Conservation (phyloP, 2,113 vertebrate genomes). For the Ctenomys sociabilis region DNA sequence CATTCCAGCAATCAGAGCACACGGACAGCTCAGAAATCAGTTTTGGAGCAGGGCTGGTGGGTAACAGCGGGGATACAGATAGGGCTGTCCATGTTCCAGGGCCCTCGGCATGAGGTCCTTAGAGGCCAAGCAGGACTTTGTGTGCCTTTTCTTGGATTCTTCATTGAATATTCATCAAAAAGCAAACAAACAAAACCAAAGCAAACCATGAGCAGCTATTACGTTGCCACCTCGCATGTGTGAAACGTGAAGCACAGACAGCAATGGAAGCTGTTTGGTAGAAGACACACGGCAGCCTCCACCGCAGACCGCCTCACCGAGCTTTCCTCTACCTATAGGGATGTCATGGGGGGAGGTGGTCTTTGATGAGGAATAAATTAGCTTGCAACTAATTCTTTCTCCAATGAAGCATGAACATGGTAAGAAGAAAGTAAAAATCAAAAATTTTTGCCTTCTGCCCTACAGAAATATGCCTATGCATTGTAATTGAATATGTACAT, state of each 20-base stretch:
- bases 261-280: too few species aligned
- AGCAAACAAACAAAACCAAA: not conserved
- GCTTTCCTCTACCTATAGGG: not conserved
- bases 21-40: not conserved
- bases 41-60: not conserved
- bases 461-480: not conserved
- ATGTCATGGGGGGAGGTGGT: not conserved
- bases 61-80: not conserved
- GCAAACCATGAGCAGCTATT: not conserved
- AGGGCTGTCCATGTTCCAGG: not conserved
- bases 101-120: not conserved
- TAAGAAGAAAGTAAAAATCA: not conserved
- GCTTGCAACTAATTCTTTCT: not conserved
- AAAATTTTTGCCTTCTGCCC: not conserved
- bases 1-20: not conserved
- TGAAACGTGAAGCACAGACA: not conserved
- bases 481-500: not conserved
- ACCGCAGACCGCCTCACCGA: fast-evolving
- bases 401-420: not conserved
- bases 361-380: not conserved
- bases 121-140: not conserved
- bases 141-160: not conserved
- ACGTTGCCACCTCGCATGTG: not conserved
- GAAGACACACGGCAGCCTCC: fast-evolving
- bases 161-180: not conserved